phyloP scores from a whole-genome alignment of 2,113 vertebrate species.

The Corvus hawaiiensis region DNA sequence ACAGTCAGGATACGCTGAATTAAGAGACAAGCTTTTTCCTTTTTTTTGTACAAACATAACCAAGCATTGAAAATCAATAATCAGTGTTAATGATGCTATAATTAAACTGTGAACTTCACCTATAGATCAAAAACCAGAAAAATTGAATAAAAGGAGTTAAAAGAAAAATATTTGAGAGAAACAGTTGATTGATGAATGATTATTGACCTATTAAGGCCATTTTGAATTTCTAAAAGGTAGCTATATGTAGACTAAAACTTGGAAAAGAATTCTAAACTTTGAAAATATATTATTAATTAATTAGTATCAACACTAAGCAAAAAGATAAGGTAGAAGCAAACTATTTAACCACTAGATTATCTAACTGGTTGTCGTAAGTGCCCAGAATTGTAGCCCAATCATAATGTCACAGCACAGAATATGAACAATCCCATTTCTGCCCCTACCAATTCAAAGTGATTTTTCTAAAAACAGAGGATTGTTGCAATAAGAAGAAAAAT shows the following conservation, averaged over 20 bases:
- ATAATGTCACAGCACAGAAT: background rate
- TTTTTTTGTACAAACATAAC: background rate
- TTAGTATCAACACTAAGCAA: background rate
- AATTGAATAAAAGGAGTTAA: background rate
- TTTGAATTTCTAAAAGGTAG: background rate
- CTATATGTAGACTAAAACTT: background rate
- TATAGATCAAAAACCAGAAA: background rate
- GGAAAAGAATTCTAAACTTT: background rate
- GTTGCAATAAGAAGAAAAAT: background rate
- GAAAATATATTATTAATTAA: background rate
- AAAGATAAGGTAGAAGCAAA: background rate
- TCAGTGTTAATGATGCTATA: background rate
- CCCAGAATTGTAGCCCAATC: background rate
- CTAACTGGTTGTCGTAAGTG: background rate
- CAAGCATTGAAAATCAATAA: slow-evolving; percentile 29
- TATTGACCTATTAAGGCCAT: background rate
- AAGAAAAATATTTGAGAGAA: background rate
- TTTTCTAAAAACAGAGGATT: background rate
- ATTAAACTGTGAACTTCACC: slow-evolving; percentile 17
- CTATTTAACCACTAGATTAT: background rate
- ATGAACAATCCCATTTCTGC: background rate
- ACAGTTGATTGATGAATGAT: background rate
- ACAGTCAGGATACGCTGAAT: background rate
- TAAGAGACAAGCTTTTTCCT: background rate
- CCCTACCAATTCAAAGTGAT: background rate